Conservation (phyloP, 2,797 vertebrate genomes). For the Gymnodraco acuticeps region DNA sequence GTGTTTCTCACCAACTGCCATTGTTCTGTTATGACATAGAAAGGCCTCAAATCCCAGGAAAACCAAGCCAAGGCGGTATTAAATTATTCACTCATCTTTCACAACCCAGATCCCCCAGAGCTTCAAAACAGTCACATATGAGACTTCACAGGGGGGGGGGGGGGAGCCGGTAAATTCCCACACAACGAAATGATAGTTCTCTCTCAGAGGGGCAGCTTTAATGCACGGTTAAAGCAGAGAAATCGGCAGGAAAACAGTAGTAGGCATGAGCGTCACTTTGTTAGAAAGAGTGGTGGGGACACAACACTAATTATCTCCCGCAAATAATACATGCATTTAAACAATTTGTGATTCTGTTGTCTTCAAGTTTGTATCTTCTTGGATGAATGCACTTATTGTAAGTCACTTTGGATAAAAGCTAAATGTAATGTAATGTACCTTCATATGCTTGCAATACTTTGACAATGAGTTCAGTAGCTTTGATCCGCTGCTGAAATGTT, state of each 20-base stretch:
- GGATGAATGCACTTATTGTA: too few species aligned
- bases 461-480: too few species aligned
- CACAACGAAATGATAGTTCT: conserved; percentile 13
- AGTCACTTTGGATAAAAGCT: too few species aligned
- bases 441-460: too few species aligned
- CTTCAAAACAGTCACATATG: conserved; percentile 41
- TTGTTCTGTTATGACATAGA: conserved; percentile 40
- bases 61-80: conserved; percentile 37
- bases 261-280: too few species aligned
- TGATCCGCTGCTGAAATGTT: too few species aligned
- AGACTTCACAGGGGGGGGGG: conserved; percentile 36
- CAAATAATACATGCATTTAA: too few species aligned
- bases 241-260: conserved; percentile 26
- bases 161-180: conserved; percentile 35
- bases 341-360: too few species aligned
- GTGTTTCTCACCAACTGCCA: conserved; percentile 26
- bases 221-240: conserved; percentile 32
- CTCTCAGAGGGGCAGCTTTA: conserved; percentile 27
- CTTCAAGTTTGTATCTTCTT: too few species aligned
- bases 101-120: conserved; percentile 20
- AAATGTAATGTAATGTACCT: too few species aligned
- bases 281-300: too few species aligned
- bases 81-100: conserved; percentile 68
- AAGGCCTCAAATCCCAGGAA: conserved; percentile 29
- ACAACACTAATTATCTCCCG: too few species aligned